Evolutionary conservation across 2,113 vertebrate genomes (phyloP), one percentile per base, ranked within the genome.

Genomic region (Prunella himalayana): DNA sequence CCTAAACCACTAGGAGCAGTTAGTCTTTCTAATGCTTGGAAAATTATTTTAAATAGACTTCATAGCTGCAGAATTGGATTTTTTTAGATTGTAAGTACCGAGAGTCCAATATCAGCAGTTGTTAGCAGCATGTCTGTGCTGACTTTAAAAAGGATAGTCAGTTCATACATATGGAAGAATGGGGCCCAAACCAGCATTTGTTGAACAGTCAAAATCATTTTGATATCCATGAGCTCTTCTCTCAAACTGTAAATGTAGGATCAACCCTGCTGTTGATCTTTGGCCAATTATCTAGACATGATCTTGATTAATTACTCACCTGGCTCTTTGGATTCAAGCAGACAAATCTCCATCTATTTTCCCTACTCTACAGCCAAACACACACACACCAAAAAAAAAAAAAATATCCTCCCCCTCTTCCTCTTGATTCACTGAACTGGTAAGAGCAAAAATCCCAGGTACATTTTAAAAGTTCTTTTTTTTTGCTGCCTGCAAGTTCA

Each of bases 11-110:
- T 78, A 92, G 41, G 84, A 95, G 92, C 80, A 88, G 80, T 65
- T 86, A 72, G 68, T 94, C 69, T 75, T 47, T 72, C 41, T 69
- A 88, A 90, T 53, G 76, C 80, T 83, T 78, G 86, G 64, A 30
- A 97, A 96, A 93, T 64, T 73, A 86, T 93, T 95, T 94, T 78
- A 70, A 90, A 95, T 56, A 86, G 72, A 59, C 33, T 75, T 82
- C 53, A 33, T 63, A 75, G 50, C 68, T 83, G 81, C 56, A 86
- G 71, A 86, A 79, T 8, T 47, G 33, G 13, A 47, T 64, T 72
- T 65, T 81, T 94, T 82, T 23, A 50, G 30, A 71, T 30, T 86
- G 37, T 35, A 83, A 93, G 69, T 90, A 90, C n/a, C 23, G 15
- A 49, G 35, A 64, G 64, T 91, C 56, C 13, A 2, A 41, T 70